Base-by-base conservation (phyloP, 1,140 invertebrate species). In the Adelges cooleyi region DNA sequence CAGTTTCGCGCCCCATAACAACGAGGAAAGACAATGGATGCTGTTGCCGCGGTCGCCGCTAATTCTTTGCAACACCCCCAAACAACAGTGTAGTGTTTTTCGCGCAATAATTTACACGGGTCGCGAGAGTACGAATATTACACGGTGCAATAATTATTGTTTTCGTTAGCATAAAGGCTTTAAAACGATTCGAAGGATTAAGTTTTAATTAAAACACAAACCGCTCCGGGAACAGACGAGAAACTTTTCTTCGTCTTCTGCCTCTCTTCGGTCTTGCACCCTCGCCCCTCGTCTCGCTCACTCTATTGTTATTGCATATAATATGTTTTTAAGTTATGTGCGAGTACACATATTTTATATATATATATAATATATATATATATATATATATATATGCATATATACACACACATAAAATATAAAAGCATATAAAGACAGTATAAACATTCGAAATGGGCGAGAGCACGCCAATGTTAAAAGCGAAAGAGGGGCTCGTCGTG, bases 121-220 rank as follows among this genome's bases (percentile, higher is more conserved):
- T 59, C 56, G 56, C 56, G 56, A 62, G 36, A 59, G 44, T 62
- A 33, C 29, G 29, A 62, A 62, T 62, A 62, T 62, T 62, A 62
- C 56, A 62, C 56, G 56, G 56, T 62, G 56, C 56, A 62, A 62
- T 62, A 62, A 62, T 62, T 62, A 62, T 62, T 62, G 56, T 62
- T 62, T 62, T 62, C 56, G 56, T 62, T 62, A 62, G 42, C 56
- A 62, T 48, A 62, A 62, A 62, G 56, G 56, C 56, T 62, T 62
- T 62, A 59, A 59, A 59, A 59, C 54, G 54, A 62, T 62, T 62
- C 42, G 42, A 33, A 62, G 56, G 56, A 62, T 62, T 62, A 62
- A 62, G 56, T 62, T 62, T 62, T 62, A 62, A 62, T 62, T 62
- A 62, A 62, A 62, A 62, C 40, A 62, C 56, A 46, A 33, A 62